Base-by-base conservation (phyloP, 2,113 vertebrate species). In the Nesoenas mayeri region DNA sequence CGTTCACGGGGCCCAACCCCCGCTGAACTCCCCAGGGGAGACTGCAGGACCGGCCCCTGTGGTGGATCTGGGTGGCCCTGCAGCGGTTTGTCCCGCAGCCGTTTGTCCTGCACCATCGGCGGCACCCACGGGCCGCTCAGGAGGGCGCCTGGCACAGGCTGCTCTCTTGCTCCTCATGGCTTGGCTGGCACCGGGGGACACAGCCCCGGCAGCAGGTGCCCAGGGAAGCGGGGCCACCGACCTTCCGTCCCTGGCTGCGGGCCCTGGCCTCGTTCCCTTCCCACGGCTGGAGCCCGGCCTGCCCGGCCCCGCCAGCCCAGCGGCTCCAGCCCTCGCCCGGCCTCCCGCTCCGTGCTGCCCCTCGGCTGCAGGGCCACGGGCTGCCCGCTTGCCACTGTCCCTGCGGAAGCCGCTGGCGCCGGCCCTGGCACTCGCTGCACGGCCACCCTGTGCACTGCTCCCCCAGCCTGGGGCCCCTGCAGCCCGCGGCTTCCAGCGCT, bases 401-500 rank as follows among this genome's bases (percentile, higher is more conserved):
- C 42, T 7, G 16, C 4, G 42, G 42, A 17, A 44, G 15, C 21
- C 17, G 40, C 16, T 4, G 2, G 57, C 29, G 4, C 29, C 19
- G 42, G 40, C 12, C 19, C 24, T 22, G 9, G 34, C 17, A 1
- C 22, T 47, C 1, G 40, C 38, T 8, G 51, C 3, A 3, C 36
- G 1, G 2, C 54, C 58, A 11, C 29, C 15, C 28, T 5, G 38
- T 1, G 11, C 3, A 2, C 57, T 11, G 28, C 14, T 9, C 21
- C 40, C 22, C 26, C 70, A 11, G 56, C 7, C 75, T 1, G 20
- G 51, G 5, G 0, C 31, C 9, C 9, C 53, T 25, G 60, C 7
- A 5, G 29, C 1, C 44, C 25, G 22, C 1, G 1, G 40, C 50
- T 25, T 6, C 22, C 36, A 15, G 31, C 4, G 0, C 66, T 20